These are phyloP conservation scores for Channa maculata DNA, from an alignment of 2,113 vertebrate genomes.

Conservation along the genomic window DNA sequence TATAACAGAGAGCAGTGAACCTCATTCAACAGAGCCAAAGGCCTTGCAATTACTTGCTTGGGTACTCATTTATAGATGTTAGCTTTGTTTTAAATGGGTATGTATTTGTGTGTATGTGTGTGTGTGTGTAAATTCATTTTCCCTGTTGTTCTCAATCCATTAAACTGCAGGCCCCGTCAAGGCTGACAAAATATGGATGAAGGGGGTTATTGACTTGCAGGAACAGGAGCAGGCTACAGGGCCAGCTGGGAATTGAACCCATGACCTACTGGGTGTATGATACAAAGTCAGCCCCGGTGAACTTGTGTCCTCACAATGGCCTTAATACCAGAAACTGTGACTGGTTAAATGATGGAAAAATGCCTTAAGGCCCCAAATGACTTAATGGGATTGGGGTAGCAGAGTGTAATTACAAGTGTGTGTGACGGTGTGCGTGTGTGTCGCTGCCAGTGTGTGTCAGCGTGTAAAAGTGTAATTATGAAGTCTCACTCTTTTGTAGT, in stretches of 20 bases:
- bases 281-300: conserved; percentile 54
- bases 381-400: conserved; percentile 74
- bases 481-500: conserved; percentile 65
- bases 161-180: conserved; percentile 49
- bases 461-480: conserved; percentile 79
- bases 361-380: conserved; percentile 72
- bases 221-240: conserved; percentile 30
- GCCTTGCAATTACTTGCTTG: conserved; percentile 74
- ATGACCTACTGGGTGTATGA: conserved; percentile 44
- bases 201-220: conserved; percentile 46
- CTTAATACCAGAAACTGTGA: conserved; percentile 65
- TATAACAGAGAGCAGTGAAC: conserved; percentile 50
- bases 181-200: conserved; percentile 64
- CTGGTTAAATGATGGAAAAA: conserved; percentile 77
- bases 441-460: conserved; percentile 12
- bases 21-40: conserved; percentile 59
- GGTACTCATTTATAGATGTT: conserved; percentile 73
- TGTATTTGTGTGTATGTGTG: background rate
- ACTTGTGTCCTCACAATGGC: conserved; percentile 58
- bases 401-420: conserved; percentile 74
- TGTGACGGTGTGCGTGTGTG: conserved; percentile 37
- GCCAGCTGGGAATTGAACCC: conserved; percentile 67
- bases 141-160: conserved; percentile 49
- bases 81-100: conserved; percentile 31
- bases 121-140: conserved; percentile 38